Percentiles rank a stretch among this genome's conserved stretches.
Evolutionary conservation across 2,113 vertebrate species (phyloP).

Genomic region (human): DNA sequence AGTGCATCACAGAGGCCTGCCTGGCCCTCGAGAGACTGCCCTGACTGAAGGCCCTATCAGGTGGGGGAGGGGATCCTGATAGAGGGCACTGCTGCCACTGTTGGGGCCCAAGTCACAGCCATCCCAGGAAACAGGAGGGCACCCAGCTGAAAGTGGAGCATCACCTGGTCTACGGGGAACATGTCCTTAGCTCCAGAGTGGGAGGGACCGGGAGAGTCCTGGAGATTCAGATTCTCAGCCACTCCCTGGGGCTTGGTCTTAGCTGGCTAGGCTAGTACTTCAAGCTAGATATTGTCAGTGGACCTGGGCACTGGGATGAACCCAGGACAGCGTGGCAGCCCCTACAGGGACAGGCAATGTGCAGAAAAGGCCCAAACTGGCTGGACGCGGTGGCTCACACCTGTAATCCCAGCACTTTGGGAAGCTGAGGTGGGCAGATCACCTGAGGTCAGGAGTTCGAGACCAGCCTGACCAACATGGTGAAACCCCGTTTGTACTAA

Average conservation of each 20-base stretch:
- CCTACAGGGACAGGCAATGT: neutral
- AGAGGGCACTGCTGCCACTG: neutral
- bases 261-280: neutral
- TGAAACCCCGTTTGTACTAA: too few relatives aligned
- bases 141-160: neutral
- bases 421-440: too few relatives aligned
- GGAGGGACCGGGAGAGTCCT: neutral
- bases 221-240: neutral
- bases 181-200: neutral
- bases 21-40: constrained; percentile 38
- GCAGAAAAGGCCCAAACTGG: neutral
- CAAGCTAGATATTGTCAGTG: neutral
- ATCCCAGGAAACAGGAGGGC: fast-evolving
- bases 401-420: too few relatives aligned
- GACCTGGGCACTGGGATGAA: neutral
- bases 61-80: neutral
- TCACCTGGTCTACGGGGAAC: neutral
- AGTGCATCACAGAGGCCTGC: constrained; percentile 96
- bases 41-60: neutral
- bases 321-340: neutral
- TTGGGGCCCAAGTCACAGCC: fast-evolving
- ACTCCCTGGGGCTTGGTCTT: neutral
- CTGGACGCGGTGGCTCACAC: too few relatives aligned
- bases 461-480: too few relatives aligned
- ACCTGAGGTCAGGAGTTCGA: too few relatives aligned